phyloP scores from a whole-genome alignment of 2,113 vertebrate genomes.

The Callipepla californica region DNA sequence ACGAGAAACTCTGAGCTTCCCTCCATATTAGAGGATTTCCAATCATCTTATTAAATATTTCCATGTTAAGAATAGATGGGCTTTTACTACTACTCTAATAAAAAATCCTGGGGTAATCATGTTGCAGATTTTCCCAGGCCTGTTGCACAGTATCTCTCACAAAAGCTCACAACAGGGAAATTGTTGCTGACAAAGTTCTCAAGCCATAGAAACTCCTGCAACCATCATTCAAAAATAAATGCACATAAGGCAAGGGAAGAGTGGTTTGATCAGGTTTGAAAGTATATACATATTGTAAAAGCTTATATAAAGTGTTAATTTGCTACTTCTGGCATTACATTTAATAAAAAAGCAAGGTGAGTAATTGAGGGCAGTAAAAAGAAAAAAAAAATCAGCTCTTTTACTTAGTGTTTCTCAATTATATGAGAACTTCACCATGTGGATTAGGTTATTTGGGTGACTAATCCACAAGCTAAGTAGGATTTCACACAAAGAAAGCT shows the following conservation, averaged over 20 bases:
- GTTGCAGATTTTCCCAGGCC: neutral
- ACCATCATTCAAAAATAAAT: neutral
- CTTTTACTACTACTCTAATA: neutral
- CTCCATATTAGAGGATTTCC: neutral
- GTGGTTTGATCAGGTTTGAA: neutral
- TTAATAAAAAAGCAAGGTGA: constrained; percentile 14
- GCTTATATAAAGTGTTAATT: neutral
- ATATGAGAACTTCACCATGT: constrained; percentile 6
- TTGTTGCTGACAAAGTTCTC: neutral
- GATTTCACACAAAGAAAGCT: constrained; percentile 52
- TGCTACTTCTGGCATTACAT: neutral
- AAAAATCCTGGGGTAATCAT: neutral
- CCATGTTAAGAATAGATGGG: neutral
- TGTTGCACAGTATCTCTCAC: neutral
- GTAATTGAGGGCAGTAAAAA: neutral
- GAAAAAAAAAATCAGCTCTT: neutral
- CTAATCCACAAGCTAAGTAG: constrained; percentile 32
- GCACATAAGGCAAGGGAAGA: neutral
- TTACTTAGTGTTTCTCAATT: constrained; percentile 40
- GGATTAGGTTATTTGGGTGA: constrained; percentile 49
- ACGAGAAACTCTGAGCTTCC: neutral
- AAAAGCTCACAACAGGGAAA: neutral
- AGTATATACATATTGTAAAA: neutral
- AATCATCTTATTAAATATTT: neutral
- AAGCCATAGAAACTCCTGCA: neutral